Conservation (phyloP, 2,797 vertebrate species). For the Cyclopterus lumpus region DNA sequence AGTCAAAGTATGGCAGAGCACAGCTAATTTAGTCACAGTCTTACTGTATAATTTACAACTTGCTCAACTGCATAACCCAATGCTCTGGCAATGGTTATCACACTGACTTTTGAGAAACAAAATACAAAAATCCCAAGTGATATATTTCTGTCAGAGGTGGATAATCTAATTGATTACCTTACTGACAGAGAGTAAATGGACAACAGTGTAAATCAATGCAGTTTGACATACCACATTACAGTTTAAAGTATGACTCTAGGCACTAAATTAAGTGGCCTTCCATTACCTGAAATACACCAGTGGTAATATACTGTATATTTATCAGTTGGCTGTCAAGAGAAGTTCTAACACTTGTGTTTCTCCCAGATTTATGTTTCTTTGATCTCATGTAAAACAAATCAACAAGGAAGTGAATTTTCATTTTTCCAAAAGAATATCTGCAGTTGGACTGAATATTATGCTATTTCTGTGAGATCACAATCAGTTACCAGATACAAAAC, state of each 20-base stretch:
- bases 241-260: too few relatives aligned
- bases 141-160: too few relatives aligned
- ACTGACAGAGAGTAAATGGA: too few relatives aligned
- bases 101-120: constrained; percentile 11
- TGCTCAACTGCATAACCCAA: not conserved
- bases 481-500: constrained; percentile 50
- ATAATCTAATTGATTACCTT: too few relatives aligned
- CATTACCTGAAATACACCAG: too few relatives aligned
- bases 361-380: constrained; percentile 46
- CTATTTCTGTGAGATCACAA: constrained; percentile 55
- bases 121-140: too few relatives aligned
- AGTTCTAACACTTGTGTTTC: constrained; percentile 35
- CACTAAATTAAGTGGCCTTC: too few relatives aligned
- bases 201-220: too few relatives aligned
- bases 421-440: constrained; percentile 26
- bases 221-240: too few relatives aligned
- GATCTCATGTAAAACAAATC: constrained; percentile 50
- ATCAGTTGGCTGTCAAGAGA: too few relatives aligned
- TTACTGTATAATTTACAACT: not conserved
- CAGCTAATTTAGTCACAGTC: not conserved
- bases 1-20: not conserved
- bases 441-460: constrained; percentile 26
- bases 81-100: constrained; percentile 6
- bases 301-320: too few relatives aligned
- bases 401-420: constrained; percentile 41